Evolutionary conservation across 1,140 invertebrate species (phyloP), one percentile per base, ranked within the genome.

Genomic region (Pseudomyrmex cubaensis): DNA sequence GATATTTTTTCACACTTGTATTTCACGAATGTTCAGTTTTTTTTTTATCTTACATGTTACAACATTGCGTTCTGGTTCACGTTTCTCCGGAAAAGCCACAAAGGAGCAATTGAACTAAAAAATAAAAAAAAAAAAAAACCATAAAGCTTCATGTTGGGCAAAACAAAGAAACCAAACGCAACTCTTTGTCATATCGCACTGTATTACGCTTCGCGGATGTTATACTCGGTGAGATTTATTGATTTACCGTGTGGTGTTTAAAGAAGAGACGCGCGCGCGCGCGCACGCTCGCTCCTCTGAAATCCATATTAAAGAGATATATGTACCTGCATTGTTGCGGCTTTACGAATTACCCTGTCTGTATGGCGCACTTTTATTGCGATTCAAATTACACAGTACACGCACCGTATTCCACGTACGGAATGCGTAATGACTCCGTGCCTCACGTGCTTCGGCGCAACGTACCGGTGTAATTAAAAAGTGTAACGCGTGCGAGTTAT

Each of bases 271-370:
- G 70, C 54, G 20, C 13, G 20, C 4, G 70, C 59, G 13, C 57
- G 46, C 57, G 54, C 85, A 61, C 50, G 17, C 35, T 35, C 35
- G 35, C 5, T 35, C 35, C 4, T 35, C 35, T 86, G 82, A 78
- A 86, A 87, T 83, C 57, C 86, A 70, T 86, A 75, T 83, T 87
- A 87, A 87, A 77, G 85, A 70, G 85, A 82, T 73, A 72, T 59
- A 69, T 52, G n/a, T 22, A 46, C 50, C 50, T 64, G 72, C 75
- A 86, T 86, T 86, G 85, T 72, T 83, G 78, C 84, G 77, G 64
- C 48, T 86, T 86, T 67, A 72, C 70, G 76, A 74, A 54, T 70
- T 69, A 83, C 50, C 35, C 57, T 87, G 72, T 83, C 72, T 77
- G 15, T 66, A 46, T 57, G 17, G 22, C 22, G 78, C 44, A 48